Evolutionary conservation across 2,888 invertebrate genomes (phyloP).

Genomic region (Entomobrya proxima): DNA sequence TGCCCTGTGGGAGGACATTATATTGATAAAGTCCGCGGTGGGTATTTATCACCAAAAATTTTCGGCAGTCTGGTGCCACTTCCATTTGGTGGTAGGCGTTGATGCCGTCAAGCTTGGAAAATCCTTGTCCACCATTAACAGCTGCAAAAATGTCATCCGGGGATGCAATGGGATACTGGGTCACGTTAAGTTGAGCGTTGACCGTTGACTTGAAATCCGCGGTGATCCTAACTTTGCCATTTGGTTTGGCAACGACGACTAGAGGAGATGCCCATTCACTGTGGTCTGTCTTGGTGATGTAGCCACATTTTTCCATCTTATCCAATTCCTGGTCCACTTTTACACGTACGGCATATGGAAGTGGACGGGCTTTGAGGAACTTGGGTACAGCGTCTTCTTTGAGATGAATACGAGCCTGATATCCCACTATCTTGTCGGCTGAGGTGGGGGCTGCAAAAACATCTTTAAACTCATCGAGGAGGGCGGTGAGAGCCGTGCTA

Average conservation of each 20-base stretch:
- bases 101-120: neutral
- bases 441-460: constrained; percentile 51
- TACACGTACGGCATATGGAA: constrained; percentile 76
- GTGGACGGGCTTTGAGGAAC: constrained; percentile 74
- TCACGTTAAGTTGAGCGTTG: no score
- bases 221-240: no score
- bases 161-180: neutral
- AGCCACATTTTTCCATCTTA: neutral
- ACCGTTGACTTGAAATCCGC: no score
- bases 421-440: constrained; percentile 57
- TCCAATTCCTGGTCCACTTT: constrained; percentile 70
- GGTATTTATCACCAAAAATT: neutral
- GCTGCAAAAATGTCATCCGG: neutral
- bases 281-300: neutral
- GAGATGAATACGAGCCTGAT: constrained; percentile 70
- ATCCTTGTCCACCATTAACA: neutral
- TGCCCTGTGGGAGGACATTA: neutral
- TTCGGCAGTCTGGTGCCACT: neutral
- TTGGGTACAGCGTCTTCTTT: constrained; percentile 74
- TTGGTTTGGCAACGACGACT: neutral
- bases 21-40: neutral
- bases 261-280: constrained; percentile 19
- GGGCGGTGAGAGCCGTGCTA: neutral
- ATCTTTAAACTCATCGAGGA: constrained; percentile 51
- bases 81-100: no score